These are phyloP conservation scores for Trachops cirrhosus DNA, from an alignment of 2,797 vertebrate species.

Conservation along the genomic window DNA sequence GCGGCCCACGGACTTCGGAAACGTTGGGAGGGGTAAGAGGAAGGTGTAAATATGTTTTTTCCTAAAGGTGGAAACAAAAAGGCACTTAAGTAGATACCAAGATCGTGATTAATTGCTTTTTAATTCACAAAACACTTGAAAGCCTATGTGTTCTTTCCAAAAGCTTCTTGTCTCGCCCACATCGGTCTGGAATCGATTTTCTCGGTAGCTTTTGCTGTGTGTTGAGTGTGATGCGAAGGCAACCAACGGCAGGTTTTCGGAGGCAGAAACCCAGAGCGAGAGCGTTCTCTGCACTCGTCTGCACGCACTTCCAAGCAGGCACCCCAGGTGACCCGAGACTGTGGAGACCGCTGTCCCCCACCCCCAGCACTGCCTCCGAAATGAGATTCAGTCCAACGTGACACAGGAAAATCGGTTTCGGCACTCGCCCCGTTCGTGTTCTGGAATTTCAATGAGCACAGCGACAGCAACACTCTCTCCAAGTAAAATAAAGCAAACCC, in stretches of 20 bases:
- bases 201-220: background rate
- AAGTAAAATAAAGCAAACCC: slow-evolving; percentile 11
- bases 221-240: background rate
- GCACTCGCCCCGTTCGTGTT: background rate
- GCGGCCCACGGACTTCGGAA: too few relatives aligned
- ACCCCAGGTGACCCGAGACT: background rate
- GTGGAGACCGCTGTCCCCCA: background rate
- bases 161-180: background rate
- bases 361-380: background rate
- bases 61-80: background rate
- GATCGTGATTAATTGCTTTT: background rate
- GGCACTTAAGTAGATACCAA: background rate
- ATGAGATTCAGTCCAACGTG: slow-evolving; percentile 45
- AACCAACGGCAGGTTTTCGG: slow-evolving; percentile 30
- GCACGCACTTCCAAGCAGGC: slow-evolving; percentile 26
- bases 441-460: slow-evolving; percentile 31
- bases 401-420: slow-evolving; percentile 40
- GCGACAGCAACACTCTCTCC: background rate
- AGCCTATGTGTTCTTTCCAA: background rate
- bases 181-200: slow-evolving; percentile 27
- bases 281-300: slow-evolving; percentile 36
- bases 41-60: background rate
- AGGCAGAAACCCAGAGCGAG: background rate
- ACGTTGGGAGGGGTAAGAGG: background rate
- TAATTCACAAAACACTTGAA: background rate